Conservation (phyloP, 2,797 vertebrate species). For the Propithecus deckenii region DNA sequence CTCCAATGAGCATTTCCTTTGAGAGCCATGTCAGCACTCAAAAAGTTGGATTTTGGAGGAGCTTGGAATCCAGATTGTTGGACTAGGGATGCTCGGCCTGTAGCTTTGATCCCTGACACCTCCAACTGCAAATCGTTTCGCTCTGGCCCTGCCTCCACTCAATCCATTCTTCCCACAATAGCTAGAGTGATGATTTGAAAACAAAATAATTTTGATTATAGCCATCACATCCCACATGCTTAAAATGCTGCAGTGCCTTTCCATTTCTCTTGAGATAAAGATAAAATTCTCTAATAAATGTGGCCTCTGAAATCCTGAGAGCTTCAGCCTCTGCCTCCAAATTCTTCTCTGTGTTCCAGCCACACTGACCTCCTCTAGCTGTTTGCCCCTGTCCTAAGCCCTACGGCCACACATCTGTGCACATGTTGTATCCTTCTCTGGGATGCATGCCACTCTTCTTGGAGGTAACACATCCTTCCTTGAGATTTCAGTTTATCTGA, state of each 20-base stretch:
- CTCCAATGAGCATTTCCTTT: neutral
- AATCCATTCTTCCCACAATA: neutral
- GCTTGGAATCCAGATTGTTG: neutral
- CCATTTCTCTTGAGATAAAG: neutral
- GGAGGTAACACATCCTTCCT: neutral
- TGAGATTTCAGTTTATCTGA: neutral
- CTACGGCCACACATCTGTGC: neutral
- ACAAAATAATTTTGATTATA: neutral
- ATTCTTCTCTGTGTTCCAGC: too few species aligned
- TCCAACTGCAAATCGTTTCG: too few species aligned
- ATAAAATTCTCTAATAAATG: neutral
- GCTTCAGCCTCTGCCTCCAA: neutral
- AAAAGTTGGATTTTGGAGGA: neutral
- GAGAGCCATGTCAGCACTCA: too few species aligned
- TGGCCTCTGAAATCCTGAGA: neutral
- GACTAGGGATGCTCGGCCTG: neutral
- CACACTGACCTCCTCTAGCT: neutral
- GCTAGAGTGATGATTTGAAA: neutral
- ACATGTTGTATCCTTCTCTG: rapidly evolving
- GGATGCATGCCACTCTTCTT: too few species aligned
- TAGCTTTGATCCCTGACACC: neutral
- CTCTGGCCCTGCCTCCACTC: neutral
- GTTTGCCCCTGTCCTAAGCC: rapidly evolving
- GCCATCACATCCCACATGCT: neutral
- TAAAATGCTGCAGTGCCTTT: neutral